Conservation (phyloP, 1,140 invertebrate genomes). For the Heliothis virescens region DNA sequence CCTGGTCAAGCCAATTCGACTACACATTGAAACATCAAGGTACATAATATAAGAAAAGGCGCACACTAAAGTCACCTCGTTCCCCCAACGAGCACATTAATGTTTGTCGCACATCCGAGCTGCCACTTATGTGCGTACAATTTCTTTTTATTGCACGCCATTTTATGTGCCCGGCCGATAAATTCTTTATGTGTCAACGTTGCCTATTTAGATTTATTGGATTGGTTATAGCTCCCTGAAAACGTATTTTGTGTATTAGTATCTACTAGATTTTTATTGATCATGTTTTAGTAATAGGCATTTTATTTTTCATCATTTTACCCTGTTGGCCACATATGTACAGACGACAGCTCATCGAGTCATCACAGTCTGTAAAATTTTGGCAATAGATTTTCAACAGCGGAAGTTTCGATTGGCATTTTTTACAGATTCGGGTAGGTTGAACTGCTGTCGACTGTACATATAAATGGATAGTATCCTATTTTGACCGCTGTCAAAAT, state of each 20-base stretch:
- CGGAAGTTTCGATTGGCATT: too few relatives aligned
- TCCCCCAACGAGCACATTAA: constrained; percentile 22
- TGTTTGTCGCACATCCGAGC: neutral
- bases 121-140: constrained; percentile 17
- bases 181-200: constrained; percentile 46
- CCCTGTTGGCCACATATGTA: too few relatives aligned
- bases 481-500: too few relatives aligned
- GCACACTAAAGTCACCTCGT: constrained; percentile 15
- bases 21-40: neutral
- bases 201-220: constrained; percentile 38
- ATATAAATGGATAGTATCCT: too few relatives aligned
- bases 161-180: constrained; percentile 36
- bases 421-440: too few relatives aligned
- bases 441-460: too few relatives aligned
- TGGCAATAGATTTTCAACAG: too few relatives aligned
- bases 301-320: too few relatives aligned
- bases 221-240: neutral
- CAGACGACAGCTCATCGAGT: too few relatives aligned
- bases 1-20: neutral
- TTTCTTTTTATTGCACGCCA: constrained; percentile 23
- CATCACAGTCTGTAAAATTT: too few relatives aligned
- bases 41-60: neutral
- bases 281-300: too few relatives aligned
- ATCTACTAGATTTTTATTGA: neutral
- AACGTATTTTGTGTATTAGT: neutral